These are phyloP conservation scores for Melanogrammus aeglefinus DNA, from an alignment of 2,797 vertebrate species.

Conservation along the genomic window DNA sequence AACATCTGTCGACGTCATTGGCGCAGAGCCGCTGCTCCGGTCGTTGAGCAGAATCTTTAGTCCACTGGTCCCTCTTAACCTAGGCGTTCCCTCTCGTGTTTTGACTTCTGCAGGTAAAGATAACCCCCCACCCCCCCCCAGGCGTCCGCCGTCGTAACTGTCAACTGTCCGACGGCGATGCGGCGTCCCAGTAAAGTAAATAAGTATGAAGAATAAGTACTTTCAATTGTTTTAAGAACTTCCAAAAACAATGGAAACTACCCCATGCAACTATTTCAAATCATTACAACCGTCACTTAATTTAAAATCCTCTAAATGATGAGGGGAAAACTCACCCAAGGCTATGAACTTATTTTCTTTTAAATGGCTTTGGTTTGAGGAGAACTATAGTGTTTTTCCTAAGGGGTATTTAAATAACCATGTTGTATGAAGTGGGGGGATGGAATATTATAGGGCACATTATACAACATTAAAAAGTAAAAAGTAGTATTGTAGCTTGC, in stretches of 20 bases:
- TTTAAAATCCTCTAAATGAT: not conserved
- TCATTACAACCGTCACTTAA: not conserved
- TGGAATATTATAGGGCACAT: not conserved
- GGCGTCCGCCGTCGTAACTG: not conserved
- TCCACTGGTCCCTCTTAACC: not conserved
- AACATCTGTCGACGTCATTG: constrained; percentile 24
- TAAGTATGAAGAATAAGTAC: no score
- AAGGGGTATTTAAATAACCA: not conserved
- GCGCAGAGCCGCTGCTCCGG: not conserved
- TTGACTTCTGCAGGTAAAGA: not conserved
- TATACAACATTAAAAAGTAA: not conserved
- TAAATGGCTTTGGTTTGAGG: not conserved
- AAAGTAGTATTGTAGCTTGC: not conserved
- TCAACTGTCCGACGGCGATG: not conserved
- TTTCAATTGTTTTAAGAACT: no score
- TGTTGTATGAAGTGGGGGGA: not conserved
- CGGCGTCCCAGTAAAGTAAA: no score
- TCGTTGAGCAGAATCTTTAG: not conserved
- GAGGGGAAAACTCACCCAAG: not conserved
- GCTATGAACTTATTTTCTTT: no score
- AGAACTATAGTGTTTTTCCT: not conserved
- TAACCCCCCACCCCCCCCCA: no score
- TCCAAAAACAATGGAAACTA: no score
- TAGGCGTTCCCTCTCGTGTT: not conserved
- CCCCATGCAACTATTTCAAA: not conserved